Evolutionary conservation across 1,140 invertebrate genomes (phyloP), one percentile per base, ranked within the genome.

Genomic region (Dysdera silvatica): DNA sequence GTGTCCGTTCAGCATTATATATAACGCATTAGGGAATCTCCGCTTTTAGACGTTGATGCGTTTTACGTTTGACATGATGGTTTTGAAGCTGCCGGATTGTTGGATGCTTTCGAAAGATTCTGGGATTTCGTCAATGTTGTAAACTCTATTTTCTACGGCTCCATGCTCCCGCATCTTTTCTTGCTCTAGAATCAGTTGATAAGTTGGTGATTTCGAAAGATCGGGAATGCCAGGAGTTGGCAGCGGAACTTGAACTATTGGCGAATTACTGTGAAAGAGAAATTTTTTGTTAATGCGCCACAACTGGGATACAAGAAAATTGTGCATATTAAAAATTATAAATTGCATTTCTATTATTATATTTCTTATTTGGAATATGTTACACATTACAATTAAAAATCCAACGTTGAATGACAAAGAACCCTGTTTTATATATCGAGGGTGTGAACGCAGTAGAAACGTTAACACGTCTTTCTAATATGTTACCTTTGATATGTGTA

Each of bases 51-150:
- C n/a, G n/a, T n/a, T n/a, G n/a, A n/a, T n/a, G n/a, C 60, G 41
- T 53, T 31, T 54, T 4, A 91, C 88, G 77, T 87, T 85, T 79
- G 87, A 85, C 90, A 94, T 94, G 71, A 94, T 83, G 73, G 88
- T 85, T 76, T 88, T 90, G 81, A 93, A 94, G 63, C 87, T 89
- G 75, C 87, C 85, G 74, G 89, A 92, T 75, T 94, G 90, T 70
- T 90, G 88, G 72, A 93, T 93, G 5, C 45, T 40, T n/a, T n/a
- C n/a, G n/a, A n/a, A n/a, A n/a, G n/a, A n/a, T n/a, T n/a, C n/a
- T n/a, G n/a, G n/a, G n/a, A n/a, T n/a, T 69, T 83, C 84, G 71
- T 91, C 88, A 23, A 78, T 75, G 14, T 57, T 52, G 47, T 64
- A 64, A 2, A 64, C 55, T 16, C 52, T 31, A 23, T 64, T 52